A percentile compares a stretch with the other conserved stretches of the same genome.
phyloP scores from a whole-genome alignment of 2,888 invertebrate genomes.

The Tethea ocularis region DNA sequence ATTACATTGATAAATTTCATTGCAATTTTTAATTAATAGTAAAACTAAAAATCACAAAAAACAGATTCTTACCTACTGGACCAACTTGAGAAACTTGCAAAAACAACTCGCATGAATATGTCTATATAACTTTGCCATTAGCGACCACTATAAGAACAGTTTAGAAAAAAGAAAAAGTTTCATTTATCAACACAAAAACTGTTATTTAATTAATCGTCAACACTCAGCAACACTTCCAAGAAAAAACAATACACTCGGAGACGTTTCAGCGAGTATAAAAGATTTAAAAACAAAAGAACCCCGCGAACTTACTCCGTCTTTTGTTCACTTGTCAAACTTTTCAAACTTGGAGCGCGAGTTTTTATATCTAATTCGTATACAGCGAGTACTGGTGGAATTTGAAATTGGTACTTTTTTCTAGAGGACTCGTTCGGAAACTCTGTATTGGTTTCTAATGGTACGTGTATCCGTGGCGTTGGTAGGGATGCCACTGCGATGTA shows the following conservation, averaged over 20 bases:
- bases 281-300: constrained; percentile 23
- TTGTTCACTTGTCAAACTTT: constrained; percentile 14
- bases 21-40: neutral
- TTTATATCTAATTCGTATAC: neutral
- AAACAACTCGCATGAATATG: constrained; percentile 1
- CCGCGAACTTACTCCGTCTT: constrained; percentile 16
- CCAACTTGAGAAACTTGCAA: neutral
- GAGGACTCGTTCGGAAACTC: constrained; percentile 18
- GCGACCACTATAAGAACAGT: neutral
- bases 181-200: constrained; percentile 2
- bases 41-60: neutral
- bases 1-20: neutral
- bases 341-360: constrained; percentile 20
- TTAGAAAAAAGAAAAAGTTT: neutral
- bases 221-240: constrained; percentile 46
- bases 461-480: constrained; percentile 64
- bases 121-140: neutral
- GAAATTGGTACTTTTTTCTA: constrained; percentile 3
- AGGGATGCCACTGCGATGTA: constrained; percentile 70
- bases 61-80: neutral
- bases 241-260: constrained; percentile 39
- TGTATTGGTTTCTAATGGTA: constrained; percentile 23
- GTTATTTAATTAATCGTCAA: constrained; percentile 33
- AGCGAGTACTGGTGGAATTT: neutral
- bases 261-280: constrained; percentile 13